A percentile compares a stretch with the other conserved stretches of the same genome.
Evolutionary conservation across 2,113 vertebrate genomes (phyloP).

Genomic region (Gymnorhina tibicen): DNA sequence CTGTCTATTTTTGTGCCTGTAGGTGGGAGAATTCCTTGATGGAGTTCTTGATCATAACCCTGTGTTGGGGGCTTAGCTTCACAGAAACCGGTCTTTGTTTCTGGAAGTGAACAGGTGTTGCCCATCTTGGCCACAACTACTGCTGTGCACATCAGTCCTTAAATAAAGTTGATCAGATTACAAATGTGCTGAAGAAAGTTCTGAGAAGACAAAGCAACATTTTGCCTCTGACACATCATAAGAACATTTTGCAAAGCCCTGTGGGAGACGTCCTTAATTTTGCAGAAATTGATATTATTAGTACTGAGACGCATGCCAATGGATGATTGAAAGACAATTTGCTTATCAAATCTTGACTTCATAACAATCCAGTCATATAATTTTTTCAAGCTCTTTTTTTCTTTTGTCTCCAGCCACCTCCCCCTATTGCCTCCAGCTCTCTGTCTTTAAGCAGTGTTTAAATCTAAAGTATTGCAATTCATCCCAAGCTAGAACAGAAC

Average conservation of each 20-base stretch:
- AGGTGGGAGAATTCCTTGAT: neutral
- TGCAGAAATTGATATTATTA: neutral
- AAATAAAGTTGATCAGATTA: neutral
- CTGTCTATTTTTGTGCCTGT: neutral
- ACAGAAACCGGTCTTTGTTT: neutral
- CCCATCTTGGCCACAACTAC: neutral
- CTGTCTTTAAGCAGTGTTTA: neutral
- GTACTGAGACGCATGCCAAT: neutral
- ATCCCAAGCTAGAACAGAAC: neutral
- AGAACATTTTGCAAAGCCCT: neutral
- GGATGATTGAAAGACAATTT: neutral
- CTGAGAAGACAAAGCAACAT: neutral
- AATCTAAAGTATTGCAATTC: neutral
- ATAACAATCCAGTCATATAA: neutral
- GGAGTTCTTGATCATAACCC: neutral
- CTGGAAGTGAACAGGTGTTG: neutral
- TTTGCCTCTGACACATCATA: neutral
- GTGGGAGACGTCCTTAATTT: neutral
- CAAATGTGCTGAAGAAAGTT: neutral
- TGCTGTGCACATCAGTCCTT: neutral
- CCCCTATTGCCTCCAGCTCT: fast-evolving
- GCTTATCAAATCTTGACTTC: neutral
- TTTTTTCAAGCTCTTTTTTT: neutral
- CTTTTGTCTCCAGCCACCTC: neutral
- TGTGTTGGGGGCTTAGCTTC: neutral